phyloP scores from a whole-genome alignment of 2,888 invertebrate species.

The Nymphalis polychloros region DNA sequence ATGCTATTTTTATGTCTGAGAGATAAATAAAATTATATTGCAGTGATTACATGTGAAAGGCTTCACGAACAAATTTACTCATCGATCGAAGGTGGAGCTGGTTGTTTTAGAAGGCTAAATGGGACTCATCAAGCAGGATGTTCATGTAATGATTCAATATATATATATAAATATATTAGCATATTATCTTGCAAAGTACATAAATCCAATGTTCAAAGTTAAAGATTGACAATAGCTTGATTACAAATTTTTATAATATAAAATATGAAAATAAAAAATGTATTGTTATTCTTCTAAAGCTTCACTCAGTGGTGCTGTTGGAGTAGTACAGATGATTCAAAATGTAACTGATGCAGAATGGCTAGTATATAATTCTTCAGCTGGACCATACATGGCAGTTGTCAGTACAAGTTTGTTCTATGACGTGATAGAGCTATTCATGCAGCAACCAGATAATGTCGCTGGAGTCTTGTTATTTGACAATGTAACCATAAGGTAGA shows the following conservation, averaged over 20 bases:
- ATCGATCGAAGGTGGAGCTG: constrained; percentile 85
- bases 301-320: constrained; percentile 89
- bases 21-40: constrained; percentile 35
- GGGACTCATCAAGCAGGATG: constrained; percentile 98
- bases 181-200: neutral
- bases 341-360: constrained; percentile 86
- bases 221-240: no score
- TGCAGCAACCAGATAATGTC: constrained; percentile 78
- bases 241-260: no score
- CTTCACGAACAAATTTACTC: constrained; percentile 92
- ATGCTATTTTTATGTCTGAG: neutral
- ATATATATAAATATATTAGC: neutral
- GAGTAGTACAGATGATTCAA: constrained; percentile 89
- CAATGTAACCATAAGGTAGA: constrained; percentile 67
- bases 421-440: constrained; percentile 76
- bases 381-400: constrained; percentile 90
- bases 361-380: constrained; percentile 86
- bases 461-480: constrained; percentile 85
- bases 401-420: constrained; percentile 84
- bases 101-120: constrained; percentile 95
- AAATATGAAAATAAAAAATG: neutral
- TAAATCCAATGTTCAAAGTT: neutral
- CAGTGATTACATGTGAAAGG: constrained; percentile 79
- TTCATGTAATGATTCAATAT: constrained; percentile 86
- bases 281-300: constrained; percentile 75